Conservation (phyloP, 2,797 vertebrate genomes). For the Coregonus sp. region DNA sequence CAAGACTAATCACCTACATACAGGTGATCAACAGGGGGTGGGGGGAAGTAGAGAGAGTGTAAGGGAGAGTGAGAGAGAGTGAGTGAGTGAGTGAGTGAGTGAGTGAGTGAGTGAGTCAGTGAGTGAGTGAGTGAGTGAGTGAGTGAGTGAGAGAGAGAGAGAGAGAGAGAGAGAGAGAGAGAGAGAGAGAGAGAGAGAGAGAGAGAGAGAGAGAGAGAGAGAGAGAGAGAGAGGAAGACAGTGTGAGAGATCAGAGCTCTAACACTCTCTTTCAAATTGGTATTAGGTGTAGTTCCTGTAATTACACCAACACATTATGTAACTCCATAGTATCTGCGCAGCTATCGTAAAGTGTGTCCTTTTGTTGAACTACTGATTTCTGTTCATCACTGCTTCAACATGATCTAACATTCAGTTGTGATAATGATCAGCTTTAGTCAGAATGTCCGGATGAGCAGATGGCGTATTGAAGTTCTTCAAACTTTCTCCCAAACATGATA, state of each 20-base stretch:
- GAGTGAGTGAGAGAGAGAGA: no score
- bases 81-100: no score
- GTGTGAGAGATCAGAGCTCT: not conserved
- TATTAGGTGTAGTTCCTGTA: not conserved
- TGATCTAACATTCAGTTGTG: slow-evolving; percentile 21
- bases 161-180: no score
- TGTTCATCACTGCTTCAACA: slow-evolving; percentile 20
- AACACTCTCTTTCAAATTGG: slow-evolving; percentile 8
- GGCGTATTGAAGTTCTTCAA: slow-evolving; percentile 39
- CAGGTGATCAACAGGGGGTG: slow-evolving; percentile 20
- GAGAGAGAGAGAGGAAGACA: not conserved
- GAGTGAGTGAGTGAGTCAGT: no score
- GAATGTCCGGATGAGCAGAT: slow-evolving; percentile 43
- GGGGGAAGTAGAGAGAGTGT: not conserved
- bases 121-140: no score
- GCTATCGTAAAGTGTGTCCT: no score
- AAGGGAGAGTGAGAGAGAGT: no score
- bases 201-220: no score
- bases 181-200: no score
- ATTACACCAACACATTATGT: not conserved
- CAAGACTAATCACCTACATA: slow-evolving; percentile 15
- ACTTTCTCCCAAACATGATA: slow-evolving; percentile 41
- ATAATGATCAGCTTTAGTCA: slow-evolving; percentile 33
- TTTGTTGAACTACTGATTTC: not conserved
- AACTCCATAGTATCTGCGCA: not conserved